Evolutionary conservation across 2,113 vertebrate species (phyloP).

Genomic region (Saccopteryx bilineata): DNA sequence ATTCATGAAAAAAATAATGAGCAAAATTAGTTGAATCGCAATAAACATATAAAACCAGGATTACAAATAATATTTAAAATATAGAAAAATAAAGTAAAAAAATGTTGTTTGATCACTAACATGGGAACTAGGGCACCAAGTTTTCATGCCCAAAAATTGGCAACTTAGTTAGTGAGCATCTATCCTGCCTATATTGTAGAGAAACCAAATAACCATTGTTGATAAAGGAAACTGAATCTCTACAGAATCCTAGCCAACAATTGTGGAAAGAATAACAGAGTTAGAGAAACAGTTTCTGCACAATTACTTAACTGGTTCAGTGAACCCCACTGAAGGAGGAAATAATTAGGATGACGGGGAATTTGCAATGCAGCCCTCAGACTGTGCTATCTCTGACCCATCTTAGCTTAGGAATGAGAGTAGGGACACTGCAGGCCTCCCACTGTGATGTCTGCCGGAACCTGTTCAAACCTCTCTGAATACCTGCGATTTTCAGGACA

Average conservation of each 20-base stretch:
- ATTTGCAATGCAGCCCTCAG: neutral
- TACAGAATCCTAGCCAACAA: slow-evolving; percentile 6
- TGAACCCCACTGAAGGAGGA: neutral
- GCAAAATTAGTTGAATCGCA: neutral
- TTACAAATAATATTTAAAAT: slow-evolving; percentile 41
- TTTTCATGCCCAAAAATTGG: neutral
- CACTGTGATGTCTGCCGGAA: neutral
- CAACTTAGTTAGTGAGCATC: neutral
- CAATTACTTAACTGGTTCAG: neutral
- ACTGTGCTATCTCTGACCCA: neutral
- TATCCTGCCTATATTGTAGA: neutral
- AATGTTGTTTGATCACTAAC: neutral
- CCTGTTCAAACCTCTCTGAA: neutral
- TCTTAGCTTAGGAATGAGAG: neutral
- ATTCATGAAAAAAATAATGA: slow-evolving; percentile 12
- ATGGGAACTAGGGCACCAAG: neutral
- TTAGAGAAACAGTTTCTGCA: neutral
- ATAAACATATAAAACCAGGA: slow-evolving; percentile 1
- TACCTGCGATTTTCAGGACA: neutral
- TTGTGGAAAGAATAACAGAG: neutral
- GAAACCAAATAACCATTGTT: neutral
- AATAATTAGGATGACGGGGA: neutral
- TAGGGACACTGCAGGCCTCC: neutral
- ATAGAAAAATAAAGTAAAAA: neutral
- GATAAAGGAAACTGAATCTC: neutral